phyloP scores from a whole-genome alignment of 2,888 invertebrate species.

The Octonoba sinensis region DNA sequence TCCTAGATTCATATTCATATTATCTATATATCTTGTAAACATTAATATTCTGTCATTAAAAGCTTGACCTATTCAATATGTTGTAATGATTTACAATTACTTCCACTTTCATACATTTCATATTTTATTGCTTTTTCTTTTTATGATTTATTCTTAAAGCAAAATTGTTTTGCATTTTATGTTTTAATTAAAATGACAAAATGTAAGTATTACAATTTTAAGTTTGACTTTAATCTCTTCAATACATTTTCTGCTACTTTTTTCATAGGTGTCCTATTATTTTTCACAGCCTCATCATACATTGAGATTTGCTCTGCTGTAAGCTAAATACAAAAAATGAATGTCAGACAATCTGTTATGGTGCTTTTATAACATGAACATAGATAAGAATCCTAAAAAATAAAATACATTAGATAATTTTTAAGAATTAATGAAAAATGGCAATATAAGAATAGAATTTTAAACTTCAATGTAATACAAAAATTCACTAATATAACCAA shows the following conservation, averaged over 20 bases:
- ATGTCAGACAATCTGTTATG: not conserved
- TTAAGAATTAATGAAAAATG: too few relatives aligned
- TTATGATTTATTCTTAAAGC: not conserved
- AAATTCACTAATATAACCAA: too few relatives aligned
- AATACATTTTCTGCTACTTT: slow-evolving; percentile 49
- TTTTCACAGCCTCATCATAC: slow-evolving; percentile 23
- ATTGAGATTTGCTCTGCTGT: slow-evolving; percentile 18
- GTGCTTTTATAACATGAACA: too few relatives aligned
- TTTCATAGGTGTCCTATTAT: slow-evolving; percentile 45
- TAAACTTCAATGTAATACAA: too few relatives aligned
- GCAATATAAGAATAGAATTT: too few relatives aligned
- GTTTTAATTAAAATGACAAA: not conserved
- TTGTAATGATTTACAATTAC: not conserved
- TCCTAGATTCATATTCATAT: slow-evolving; percentile 35
- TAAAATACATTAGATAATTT: too few relatives aligned
- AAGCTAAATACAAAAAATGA: slow-evolving; percentile 11
- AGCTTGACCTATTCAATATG: not conserved
- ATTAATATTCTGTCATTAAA: not conserved
- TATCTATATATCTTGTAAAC: slow-evolving; percentile 45
- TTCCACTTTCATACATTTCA: not conserved
- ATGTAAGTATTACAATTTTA: too few relatives aligned
- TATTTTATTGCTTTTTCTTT: not conserved
- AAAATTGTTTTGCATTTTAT: not conserved
- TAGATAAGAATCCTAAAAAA: too few relatives aligned
- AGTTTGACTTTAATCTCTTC: slow-evolving; percentile 24